Base-by-base conservation (phyloP, 2,113 vertebrate genomes). In the Melanerpes aurifrons region DNA sequence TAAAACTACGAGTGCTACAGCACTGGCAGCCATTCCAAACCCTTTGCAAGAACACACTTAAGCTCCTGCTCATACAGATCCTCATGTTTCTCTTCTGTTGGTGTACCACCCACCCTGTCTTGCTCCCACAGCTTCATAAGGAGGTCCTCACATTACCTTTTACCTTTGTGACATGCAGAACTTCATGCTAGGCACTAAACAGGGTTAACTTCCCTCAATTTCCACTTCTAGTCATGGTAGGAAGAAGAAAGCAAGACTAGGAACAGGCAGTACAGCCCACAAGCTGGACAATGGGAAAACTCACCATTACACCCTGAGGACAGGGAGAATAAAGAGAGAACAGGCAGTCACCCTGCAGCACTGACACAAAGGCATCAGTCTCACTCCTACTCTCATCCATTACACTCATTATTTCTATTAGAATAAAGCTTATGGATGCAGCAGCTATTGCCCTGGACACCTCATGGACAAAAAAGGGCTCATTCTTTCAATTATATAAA, bases 251-350 rank as follows among this genome's bases (percentile, higher is more conserved):
- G 28, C 8, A 69, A 58, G 2, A 76, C 15, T 2, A 73, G 56
- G 43, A 86, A 78, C 35, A 58, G 64, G 35, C 67, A 82, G 31
- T 25, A 50, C 50, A 53, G 22, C 50, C 50, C 50, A 53, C 50
- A 24, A 53, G 5, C 19, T 18, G 56, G 43, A 75, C 32, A 37
- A 18, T 1, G 8, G 37, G 37, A 70, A 67, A 76, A 10, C 29
- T n/a, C 24, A 26, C 18, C 28, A 5, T 15, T 62, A 53, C 28
- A 11, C 57, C 48, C 54, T 0, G 0, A 26, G 63, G 18, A 70
- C 24, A 20, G 19, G 15, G 7, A 75, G 31, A 61, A 26, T 9
- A n/a, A 26, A 20, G 19, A 12, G 8, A 75, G 26, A 61, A 26
- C 15, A 37, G 25, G 56, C 40, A 47, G 16, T 22, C 50, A 37